These are phyloP conservation scores for Eupithecia centaureata DNA, from an alignment of 2,888 invertebrate genomes.

Conservation along the genomic window DNA sequence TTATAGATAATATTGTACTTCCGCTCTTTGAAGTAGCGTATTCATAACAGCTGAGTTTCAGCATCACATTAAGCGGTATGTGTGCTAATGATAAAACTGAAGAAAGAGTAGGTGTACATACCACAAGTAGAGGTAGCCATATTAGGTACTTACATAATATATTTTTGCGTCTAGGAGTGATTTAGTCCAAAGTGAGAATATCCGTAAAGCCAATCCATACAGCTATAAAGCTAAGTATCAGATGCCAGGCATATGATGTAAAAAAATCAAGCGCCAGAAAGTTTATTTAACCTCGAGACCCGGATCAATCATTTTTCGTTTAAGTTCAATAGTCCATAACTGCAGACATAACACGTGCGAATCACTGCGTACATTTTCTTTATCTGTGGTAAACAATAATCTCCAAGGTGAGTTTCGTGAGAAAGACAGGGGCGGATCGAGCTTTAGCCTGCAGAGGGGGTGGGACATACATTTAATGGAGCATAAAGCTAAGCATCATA, in stretches of 20 bases:
- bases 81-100: no score
- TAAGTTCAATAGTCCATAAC: background rate
- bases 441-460: background rate
- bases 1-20: no score
- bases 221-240: background rate
- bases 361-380: background rate
- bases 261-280: background rate
- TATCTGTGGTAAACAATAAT: background rate
- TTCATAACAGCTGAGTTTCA: no score
- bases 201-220: background rate
- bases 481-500: no score
- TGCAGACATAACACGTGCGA: background rate
- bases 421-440: background rate
- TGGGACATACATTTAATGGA: background rate
- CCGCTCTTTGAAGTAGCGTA: no score
- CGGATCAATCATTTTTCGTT: background rate
- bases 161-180: background rate
- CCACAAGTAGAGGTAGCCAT: no score
- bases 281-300: background rate
- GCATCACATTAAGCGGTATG: no score
- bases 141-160: no score
- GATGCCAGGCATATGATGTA: background rate
- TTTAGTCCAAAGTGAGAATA: background rate
- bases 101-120: no score
- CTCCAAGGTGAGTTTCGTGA: slow-evolving; percentile 1